A percentile compares a stretch with the other conserved stretches of the same genome.
Evolutionary conservation across 2,797 vertebrate species (phyloP).

Genomic region (Galago senegalensis): DNA sequence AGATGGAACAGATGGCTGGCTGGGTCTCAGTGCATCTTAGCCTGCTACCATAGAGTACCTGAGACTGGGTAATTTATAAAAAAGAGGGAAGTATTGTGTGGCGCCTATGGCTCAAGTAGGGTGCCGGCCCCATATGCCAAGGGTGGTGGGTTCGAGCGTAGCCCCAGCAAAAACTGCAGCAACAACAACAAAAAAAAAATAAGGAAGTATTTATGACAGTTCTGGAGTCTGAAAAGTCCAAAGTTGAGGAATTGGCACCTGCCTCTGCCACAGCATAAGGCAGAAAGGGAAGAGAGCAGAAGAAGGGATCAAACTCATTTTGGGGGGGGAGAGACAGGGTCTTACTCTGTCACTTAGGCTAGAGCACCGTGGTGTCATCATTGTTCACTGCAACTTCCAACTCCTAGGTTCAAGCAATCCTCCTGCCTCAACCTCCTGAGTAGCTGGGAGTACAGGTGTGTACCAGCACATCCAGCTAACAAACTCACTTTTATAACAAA

Average conservation of each 20-base stretch:
- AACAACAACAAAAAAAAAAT: no score
- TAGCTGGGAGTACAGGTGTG: not conserved
- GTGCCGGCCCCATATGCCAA: no score
- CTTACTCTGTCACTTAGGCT: not conserved
- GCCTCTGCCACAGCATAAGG: not conserved
- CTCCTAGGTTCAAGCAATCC: not conserved
- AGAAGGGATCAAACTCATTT: not conserved
- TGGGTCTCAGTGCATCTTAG: not conserved
- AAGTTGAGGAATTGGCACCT: no score
- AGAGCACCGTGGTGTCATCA: not conserved
- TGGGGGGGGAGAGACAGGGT: not conserved
- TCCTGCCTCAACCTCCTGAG: not conserved
- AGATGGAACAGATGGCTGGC: not conserved
- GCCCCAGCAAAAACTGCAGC: no score
- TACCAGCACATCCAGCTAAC: not conserved
- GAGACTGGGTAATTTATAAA: not conserved
- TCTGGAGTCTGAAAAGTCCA: not conserved
- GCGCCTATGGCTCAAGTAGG: no score
- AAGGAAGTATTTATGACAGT: not conserved
- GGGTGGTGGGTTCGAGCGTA: no score
- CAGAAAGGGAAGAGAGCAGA: not conserved
- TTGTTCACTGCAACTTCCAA: not conserved
- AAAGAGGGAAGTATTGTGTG: not conserved
- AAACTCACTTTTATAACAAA: not conserved
- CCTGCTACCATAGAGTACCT: not conserved